phyloP scores from a whole-genome alignment of 30 jellyfish, hydroid and myxozoan species.

The Rhopilema esculentum region DNA sequence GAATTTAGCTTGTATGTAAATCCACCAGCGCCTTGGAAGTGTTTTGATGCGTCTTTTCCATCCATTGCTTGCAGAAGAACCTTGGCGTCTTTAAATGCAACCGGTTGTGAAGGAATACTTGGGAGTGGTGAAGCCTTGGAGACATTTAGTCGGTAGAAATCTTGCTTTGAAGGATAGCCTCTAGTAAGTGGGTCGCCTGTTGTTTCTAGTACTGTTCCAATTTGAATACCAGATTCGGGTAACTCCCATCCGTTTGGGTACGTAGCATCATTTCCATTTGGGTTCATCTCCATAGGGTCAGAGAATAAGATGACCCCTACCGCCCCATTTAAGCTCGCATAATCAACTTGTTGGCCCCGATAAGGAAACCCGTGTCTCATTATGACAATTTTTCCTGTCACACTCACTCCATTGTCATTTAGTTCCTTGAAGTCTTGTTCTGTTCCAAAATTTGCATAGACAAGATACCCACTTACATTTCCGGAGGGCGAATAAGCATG shows the following conservation, averaged over 20 bases:
- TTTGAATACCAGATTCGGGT: conserved; percentile 72
- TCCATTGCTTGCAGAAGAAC: conserved; percentile 17
- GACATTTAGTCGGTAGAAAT: background rate
- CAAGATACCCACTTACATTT: conserved; percentile 62
- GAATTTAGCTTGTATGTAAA: conserved; percentile 13
- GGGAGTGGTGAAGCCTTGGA: conserved; percentile 20
- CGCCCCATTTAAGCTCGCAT: conserved; percentile 60
- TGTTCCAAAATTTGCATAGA: conserved; percentile 85
- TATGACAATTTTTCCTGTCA: conserved; percentile 74
- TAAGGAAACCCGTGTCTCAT: conserved; percentile 70
- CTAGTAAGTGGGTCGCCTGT: conserved; percentile 84
- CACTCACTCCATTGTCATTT: conserved; percentile 16
- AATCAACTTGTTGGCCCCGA: conserved; percentile 82
- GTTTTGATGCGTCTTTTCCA: background rate
- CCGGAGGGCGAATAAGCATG: conserved; percentile 27
- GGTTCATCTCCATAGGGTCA: conserved; percentile 70
- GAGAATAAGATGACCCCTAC: conserved; percentile 63
- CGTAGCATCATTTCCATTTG: conserved; percentile 29
- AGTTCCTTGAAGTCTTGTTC: conserved; percentile 57
- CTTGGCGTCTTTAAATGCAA: conserved; percentile 21
- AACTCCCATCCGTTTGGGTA: conserved; percentile 77
- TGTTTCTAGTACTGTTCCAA: conserved; percentile 66
- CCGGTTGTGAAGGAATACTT: conserved; percentile 25
- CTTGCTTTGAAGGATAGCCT: conserved; percentile 62
- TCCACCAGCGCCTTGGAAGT: conserved; percentile 1